Evolutionary conservation across 2,888 invertebrate genomes (phyloP).

Genomic region (Macrophya alboannulata): DNA sequence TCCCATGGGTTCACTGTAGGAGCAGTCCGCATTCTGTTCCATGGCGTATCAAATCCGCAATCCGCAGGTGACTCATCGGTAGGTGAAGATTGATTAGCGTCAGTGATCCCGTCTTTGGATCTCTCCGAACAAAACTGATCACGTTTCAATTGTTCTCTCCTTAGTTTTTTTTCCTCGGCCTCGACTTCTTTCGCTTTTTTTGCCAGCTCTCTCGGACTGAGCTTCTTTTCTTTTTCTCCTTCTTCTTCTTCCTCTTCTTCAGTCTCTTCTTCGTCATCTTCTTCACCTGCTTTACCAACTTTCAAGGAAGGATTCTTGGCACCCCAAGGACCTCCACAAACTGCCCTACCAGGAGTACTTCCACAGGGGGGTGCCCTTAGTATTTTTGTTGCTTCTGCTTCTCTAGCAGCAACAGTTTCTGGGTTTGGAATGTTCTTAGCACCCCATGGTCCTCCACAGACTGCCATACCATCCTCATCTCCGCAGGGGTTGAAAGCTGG

Average conservation of each 20-base stretch:
- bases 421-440: conserved; percentile 64
- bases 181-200: conserved; percentile 43
- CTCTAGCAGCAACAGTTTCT: conserved; percentile 65
- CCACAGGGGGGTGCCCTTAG: conserved; percentile 68
- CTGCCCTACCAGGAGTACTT: conserved; percentile 66
- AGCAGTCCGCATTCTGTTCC: conserved; percentile 65
- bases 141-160: conserved; percentile 56
- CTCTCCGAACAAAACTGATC: conserved; percentile 59
- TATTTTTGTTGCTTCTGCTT: conserved; percentile 62
- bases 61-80: conserved; percentile 43
- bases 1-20: conserved; percentile 59
- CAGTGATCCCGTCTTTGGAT: neutral
- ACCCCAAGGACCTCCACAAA: conserved; percentile 68
- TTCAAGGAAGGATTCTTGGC: conserved; percentile 61
- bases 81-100: neutral
- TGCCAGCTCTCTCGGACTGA: conserved; percentile 9
- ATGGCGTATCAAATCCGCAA: conserved; percentile 62
- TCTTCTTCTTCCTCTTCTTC: conserved; percentile 62
- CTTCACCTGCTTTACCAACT: conserved; percentile 60
- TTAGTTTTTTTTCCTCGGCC: conserved; percentile 53
- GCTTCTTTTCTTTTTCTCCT: conserved; percentile 57
- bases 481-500: conserved; percentile 69
- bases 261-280: conserved; percentile 62
- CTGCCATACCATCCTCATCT: conserved; percentile 68
- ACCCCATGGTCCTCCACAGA: conserved; percentile 70